Evolutionary conservation across 1,140 invertebrate genomes (phyloP).

Genomic region (Polypedilum pembai): DNA sequence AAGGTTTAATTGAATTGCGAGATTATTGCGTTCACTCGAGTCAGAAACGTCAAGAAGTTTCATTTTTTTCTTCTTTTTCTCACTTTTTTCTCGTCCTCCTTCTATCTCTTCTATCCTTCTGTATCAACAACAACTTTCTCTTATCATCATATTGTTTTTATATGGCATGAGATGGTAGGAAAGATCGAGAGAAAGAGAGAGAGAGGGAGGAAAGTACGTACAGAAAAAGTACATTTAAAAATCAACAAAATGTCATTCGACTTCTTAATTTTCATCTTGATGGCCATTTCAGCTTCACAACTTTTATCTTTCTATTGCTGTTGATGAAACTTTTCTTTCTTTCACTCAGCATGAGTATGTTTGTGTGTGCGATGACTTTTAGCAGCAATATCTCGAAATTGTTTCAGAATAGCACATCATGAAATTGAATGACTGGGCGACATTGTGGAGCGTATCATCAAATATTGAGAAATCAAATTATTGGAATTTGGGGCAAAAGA

Average conservation of each 20-base stretch:
- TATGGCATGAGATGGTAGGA: background rate
- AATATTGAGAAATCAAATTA: conserved; percentile 27
- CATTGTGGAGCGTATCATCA: conserved; percentile 8
- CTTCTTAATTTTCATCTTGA: conserved; percentile 28
- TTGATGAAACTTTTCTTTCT: conserved; percentile 9
- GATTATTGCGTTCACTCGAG: conserved; percentile 15
- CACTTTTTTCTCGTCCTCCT: background rate
- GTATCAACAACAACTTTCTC: background rate
- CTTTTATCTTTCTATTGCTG: background rate
- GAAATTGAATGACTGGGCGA: background rate
- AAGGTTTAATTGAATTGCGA: conserved; percentile 24
- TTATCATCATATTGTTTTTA: background rate
- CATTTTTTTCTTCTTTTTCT: background rate
- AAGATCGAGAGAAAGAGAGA: background rate
- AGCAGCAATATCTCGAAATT: too few relatives aligned
- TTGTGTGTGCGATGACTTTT: too few relatives aligned
- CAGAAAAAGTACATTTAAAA: conserved; percentile 25
- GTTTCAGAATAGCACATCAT: background rate
- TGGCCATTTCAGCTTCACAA: conserved; percentile 17
- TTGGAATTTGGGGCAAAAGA: conserved; percentile 16
- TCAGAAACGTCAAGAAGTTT: conserved; percentile 16
- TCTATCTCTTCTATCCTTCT: background rate
- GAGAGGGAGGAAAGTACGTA: background rate
- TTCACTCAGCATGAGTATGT: background rate
- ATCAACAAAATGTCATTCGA: conserved; percentile 25